Percentiles rank a stretch among this genome's conserved stretches.
phyloP scores from a whole-genome alignment of 2,888 invertebrate genomes.

The Leuctra nigra region DNA sequence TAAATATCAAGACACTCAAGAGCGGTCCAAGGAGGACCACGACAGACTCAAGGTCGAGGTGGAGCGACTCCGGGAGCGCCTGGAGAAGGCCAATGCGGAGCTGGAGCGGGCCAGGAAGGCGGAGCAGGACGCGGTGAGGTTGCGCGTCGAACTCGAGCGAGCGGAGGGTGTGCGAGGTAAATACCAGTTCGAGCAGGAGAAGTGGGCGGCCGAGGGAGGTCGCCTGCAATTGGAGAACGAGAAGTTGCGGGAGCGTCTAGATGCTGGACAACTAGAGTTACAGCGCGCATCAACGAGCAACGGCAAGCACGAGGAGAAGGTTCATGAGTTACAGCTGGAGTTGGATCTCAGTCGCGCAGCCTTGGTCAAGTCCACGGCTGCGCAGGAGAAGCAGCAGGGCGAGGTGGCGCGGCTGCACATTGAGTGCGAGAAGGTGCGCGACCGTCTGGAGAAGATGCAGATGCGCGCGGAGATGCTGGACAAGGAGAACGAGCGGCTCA shows the following conservation, averaged over 20 bases:
- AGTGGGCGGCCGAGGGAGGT: conserved; percentile 52
- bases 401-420: conserved; percentile 80
- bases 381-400: conserved; percentile 71
- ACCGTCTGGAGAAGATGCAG: conserved; percentile 79
- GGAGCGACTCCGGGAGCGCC: conserved; percentile 68
- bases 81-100: conserved; percentile 75
- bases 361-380: conserved; percentile 62
- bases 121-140: conserved; percentile 57
- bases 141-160: conserved; percentile 63
- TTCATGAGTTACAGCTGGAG: conserved; percentile 75
- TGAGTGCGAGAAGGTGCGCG: conserved; percentile 82
- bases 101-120: conserved; percentile 67
- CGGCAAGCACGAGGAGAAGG: conserved; percentile 62
- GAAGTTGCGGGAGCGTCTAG: conserved; percentile 69
- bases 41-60: conserved; percentile 72
- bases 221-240: conserved; percentile 51
- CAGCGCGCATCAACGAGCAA: conserved; percentile 57
- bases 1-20: conserved; percentile 65
- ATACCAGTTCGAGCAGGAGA: conserved; percentile 68
- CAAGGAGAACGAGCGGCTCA: conserved; percentile 66
- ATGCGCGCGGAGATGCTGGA: conserved; percentile 61
- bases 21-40: conserved; percentile 64
- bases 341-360: conserved; percentile 73
- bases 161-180: conserved; percentile 72
- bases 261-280: conserved; percentile 64